Evolutionary conservation across 2,797 vertebrate genomes (phyloP), one percentile per base, ranked within the genome.

Genomic region (Monodelphis domestica): DNA sequence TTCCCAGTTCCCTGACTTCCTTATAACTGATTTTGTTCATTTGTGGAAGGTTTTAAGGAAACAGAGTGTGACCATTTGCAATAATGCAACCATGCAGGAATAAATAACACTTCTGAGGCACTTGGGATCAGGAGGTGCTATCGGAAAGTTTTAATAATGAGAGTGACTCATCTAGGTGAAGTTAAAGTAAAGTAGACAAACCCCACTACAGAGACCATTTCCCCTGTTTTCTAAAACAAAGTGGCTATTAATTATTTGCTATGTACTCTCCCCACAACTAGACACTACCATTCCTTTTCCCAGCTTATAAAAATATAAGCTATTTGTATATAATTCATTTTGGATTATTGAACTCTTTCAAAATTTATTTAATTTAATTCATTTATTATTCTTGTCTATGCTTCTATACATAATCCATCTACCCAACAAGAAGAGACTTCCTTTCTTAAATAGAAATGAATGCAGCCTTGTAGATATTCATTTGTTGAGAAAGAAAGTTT

Each of bases 81-180:
- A 84, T 70, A 88, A n/a, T 38, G 55, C 17, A 93, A 63, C 87
- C 54, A 1, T 28, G 1, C 12, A 89, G 5, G 87, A 92, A 52
- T 92, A 89, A 93, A 88, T n/a, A 78, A 53, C 17, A 78, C 14
- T 30, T 56, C 26, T 29, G 87, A 88, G 94, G 90, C 17, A 91
- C n/a, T 89, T 91, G n/a, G 59, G 38, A 93, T 26, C 50, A 54
- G 50, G 54, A 89, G 87, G 63, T 92, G 53, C 57, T 90, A 92
- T 24, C 87, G 24, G 6, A 95, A 70, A 93, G 7, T 91, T 94
- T 95, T 57, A 87, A 59, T 93, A 90, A 59, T 53, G 56, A 54
- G 38, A 90, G 50, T 92, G 87, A 91, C 50, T 93, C 87, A 94
- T 95, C 70, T 63, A 89, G 53, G 90, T 89, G 84, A 92, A 57